Base-by-base conservation (phyloP, 2,113 vertebrate genomes). In the Alces alces region DNA sequence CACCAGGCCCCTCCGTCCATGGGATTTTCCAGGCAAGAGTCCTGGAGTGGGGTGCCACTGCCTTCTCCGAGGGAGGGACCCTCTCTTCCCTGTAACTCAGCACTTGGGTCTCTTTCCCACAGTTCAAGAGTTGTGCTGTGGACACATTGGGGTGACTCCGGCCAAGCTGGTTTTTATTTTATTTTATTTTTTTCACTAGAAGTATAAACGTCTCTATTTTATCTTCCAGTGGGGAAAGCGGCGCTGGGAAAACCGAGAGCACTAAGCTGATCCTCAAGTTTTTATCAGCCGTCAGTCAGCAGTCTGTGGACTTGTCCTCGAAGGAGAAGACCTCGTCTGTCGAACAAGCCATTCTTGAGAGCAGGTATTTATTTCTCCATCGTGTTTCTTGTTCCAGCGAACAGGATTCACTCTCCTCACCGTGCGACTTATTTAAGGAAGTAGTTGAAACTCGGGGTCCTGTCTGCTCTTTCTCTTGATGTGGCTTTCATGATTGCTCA, bases 181-280 rank as follows among this genome's bases (percentile, higher is more conserved):
- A 36, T 23, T 25, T 13, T 60, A n/a, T n/a, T 50, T 19, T 52
- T 80, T 36, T 54, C 50, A 2, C 23, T 21, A 15, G 85, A 66
- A 86, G 45, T 55, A 16, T 54, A 17, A 21, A 43, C 13, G 0
- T 73, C 52, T 57, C 28, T 45, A 13, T 95, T 93, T 97, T 96
- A 78, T 98, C 87, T 99, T 98, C 47, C 98, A 99, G 99, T n/a
- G 99, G 99, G 0, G 99, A 99, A 97, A 99, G 99, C 33, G 99
- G 99, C 52, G 99, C 99, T 2, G 99, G 99, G 3, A 99, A 99
- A 98, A 99, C 99, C 0, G 99, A 99, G 97, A 99, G 99, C 99
- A 99, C 99, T 16, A 99, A 99, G 84, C 97, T 99, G 96, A 99
- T 99, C 97, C 99, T 99, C 97, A 99, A 99, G 98, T 99, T 99